A percentile compares a stretch with the other conserved stretches of the same genome.
Evolutionary conservation across 2,888 invertebrate genomes (phyloP).

Genomic region (Synergus gifuensis): DNA sequence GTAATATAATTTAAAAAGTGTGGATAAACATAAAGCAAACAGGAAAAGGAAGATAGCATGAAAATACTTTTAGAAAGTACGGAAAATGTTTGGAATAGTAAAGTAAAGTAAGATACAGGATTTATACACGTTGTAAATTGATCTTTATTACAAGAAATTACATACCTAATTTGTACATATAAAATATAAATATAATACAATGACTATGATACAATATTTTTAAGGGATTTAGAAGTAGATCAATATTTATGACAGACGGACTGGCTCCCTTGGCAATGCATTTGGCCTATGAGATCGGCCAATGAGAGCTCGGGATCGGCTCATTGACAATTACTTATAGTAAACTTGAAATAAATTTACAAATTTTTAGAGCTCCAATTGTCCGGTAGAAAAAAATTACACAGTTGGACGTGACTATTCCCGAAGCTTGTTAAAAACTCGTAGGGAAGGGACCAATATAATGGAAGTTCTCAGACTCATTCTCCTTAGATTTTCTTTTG

Average conservation of each 20-base stretch:
- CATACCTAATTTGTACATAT: slow-evolving; percentile 77
- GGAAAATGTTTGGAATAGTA: not conserved
- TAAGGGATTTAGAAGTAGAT: slow-evolving; percentile 40
- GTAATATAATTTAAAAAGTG: not conserved
- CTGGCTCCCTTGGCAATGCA: slow-evolving; percentile 55
- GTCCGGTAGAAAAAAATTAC: slow-evolving; percentile 17
- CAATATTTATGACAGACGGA: slow-evolving; percentile 63
- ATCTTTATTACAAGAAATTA: slow-evolving; percentile 78
- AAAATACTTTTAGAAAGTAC: too few species aligned
- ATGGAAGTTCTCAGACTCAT: not conserved
- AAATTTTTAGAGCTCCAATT: slow-evolving; percentile 24
- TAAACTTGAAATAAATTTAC: slow-evolving; percentile 10
- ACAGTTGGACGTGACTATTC: slow-evolving; percentile 27
- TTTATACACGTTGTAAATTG: slow-evolving; percentile 71
- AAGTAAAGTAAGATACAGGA: not conserved
- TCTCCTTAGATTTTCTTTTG: slow-evolving; percentile 4
- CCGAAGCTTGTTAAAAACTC: not conserved
- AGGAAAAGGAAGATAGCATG: not conserved
- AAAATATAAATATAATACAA: slow-evolving; percentile 78
- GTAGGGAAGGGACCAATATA: not conserved
- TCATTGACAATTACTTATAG: slow-evolving; percentile 21
- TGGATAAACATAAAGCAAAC: too few species aligned
- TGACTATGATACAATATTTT: slow-evolving; percentile 72
- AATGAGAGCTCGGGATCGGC: slow-evolving; percentile 17
- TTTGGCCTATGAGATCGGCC: slow-evolving; percentile 13